Percentiles rank a stretch among this genome's conserved stretches.
Evolutionary conservation across 2,113 vertebrate species (phyloP).

Genomic region (Petrocephalus microphthalmus): DNA sequence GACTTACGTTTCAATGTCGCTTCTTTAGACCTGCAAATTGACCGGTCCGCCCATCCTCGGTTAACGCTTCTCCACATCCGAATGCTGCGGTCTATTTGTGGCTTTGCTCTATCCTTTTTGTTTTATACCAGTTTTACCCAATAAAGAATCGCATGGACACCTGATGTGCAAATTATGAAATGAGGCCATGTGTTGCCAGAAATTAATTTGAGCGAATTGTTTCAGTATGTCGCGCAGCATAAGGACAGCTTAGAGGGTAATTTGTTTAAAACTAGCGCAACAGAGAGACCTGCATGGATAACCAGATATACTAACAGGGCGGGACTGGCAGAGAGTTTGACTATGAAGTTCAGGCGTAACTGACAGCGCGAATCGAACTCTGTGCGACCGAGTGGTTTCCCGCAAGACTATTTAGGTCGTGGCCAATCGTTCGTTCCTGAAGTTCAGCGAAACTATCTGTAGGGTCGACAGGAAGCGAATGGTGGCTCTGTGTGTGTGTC

Average conservation of each 20-base stretch:
- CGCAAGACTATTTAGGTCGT: too few species aligned
- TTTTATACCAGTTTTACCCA: background rate
- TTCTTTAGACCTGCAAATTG: background rate
- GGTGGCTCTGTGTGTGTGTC: background rate
- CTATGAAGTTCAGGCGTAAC: background rate
- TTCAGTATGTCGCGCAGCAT: background rate
- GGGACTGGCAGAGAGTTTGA: background rate
- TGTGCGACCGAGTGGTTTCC: too few species aligned
- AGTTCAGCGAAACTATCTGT: background rate
- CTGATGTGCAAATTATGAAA: background rate
- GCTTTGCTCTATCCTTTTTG: background rate
- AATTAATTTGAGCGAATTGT: background rate
- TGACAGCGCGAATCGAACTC: background rate
- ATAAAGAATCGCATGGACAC: background rate
- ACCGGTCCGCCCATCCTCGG: background rate
- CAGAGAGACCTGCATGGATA: background rate
- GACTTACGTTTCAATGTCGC: background rate
- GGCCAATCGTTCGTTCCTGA: background rate
- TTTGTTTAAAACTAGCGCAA: background rate
- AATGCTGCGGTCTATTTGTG: background rate
- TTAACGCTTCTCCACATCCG: background rate
- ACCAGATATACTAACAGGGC: background rate
- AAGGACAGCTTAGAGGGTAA: background rate
- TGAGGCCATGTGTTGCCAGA: background rate
- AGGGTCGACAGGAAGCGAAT: background rate